Evolutionary conservation across 2,888 invertebrate species (phyloP).

Genomic region (Caenorhabditis angaria): DNA sequence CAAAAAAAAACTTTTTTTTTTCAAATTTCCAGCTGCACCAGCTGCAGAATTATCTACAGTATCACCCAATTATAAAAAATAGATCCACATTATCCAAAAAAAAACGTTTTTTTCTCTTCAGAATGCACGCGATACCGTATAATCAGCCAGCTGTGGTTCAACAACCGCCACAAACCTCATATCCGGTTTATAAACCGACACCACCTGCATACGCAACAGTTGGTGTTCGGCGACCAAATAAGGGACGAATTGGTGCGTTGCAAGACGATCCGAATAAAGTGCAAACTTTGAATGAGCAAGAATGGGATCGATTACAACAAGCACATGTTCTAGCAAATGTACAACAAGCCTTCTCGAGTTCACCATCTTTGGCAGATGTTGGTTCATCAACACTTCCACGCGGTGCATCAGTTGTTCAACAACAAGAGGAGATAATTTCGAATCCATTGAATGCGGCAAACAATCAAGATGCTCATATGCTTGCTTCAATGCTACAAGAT

Average conservation of each 20-base stretch:
- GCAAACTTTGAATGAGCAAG: slow-evolving; percentile 77
- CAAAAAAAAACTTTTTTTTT: no score
- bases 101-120: slow-evolving; percentile 8
- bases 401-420: slow-evolving; percentile 16
- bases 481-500: slow-evolving; percentile 98
- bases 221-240: slow-evolving; percentile 63
- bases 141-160: slow-evolving; percentile 25
- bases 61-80: background rate
- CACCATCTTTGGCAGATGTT: slow-evolving; percentile 54
- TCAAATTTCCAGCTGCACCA: no score
- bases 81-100: background rate
- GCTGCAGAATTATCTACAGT: background rate
- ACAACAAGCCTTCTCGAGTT: slow-evolving; percentile 78
- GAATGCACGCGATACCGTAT: slow-evolving; percentile 50
- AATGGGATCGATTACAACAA: slow-evolving; percentile 93
- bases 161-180: slow-evolving; percentile 24
- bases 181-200: slow-evolving; percentile 43
- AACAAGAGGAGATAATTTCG: slow-evolving; percentile 35
- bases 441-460: slow-evolving; percentile 12
- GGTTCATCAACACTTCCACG: slow-evolving; percentile 37
- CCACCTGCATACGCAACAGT: slow-evolving; percentile 51
- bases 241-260: slow-evolving; percentile 66
- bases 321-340: slow-evolving; percentile 87
- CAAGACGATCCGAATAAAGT: slow-evolving; percentile 72
- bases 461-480: slow-evolving; percentile 91